A percentile compares a stretch with the other conserved stretches of the same genome.
phyloP scores from a whole-genome alignment of 2,888 invertebrate genomes.

The Limnephilus lunatus region DNA sequence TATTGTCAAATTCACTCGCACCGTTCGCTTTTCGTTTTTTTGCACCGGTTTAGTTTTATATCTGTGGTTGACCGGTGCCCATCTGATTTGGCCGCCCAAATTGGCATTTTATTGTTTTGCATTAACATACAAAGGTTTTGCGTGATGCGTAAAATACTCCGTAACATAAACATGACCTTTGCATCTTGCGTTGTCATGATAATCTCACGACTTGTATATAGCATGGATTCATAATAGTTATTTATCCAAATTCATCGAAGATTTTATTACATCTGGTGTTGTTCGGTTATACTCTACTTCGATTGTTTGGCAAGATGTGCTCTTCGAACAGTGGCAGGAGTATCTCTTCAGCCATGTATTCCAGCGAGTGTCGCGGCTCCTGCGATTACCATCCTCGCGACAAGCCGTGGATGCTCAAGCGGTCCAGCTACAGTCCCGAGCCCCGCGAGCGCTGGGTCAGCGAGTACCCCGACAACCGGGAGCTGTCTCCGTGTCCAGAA shows the following conservation, averaged over 20 bases:
- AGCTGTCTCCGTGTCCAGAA: slow-evolving; percentile 54
- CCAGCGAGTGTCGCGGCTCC: slow-evolving; percentile 76
- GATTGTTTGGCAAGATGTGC: not conserved
- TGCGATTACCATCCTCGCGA: slow-evolving; percentile 68
- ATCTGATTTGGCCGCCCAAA: not conserved
- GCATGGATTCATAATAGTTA: not conserved
- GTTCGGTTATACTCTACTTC: not conserved
- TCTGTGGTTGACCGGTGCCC: not conserved
- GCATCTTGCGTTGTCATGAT: not conserved
- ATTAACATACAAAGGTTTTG: not conserved
- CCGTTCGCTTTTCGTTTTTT: slow-evolving; percentile 29
- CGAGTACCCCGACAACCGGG: slow-evolving; percentile 22
- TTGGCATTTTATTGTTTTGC: not conserved
- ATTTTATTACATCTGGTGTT: not conserved
- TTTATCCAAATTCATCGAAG: not conserved
- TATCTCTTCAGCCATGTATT: slow-evolving; percentile 74
- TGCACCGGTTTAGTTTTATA: slow-evolving; percentile 18
- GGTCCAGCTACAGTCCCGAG: not conserved
- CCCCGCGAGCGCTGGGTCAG: slow-evolving; percentile 33
- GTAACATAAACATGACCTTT: not conserved
- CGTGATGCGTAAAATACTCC: not conserved
- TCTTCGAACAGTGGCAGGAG: not conserved
- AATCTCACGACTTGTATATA: not conserved
- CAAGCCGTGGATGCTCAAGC: slow-evolving; percentile 40
- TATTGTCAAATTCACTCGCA: slow-evolving; percentile 28